A percentile compares a stretch with the other conserved stretches of the same genome.
These are phyloP conservation scores for Nansenia antarctica DNA, from an alignment of 2,113 vertebrate genomes.

Conservation along the genomic window DNA sequence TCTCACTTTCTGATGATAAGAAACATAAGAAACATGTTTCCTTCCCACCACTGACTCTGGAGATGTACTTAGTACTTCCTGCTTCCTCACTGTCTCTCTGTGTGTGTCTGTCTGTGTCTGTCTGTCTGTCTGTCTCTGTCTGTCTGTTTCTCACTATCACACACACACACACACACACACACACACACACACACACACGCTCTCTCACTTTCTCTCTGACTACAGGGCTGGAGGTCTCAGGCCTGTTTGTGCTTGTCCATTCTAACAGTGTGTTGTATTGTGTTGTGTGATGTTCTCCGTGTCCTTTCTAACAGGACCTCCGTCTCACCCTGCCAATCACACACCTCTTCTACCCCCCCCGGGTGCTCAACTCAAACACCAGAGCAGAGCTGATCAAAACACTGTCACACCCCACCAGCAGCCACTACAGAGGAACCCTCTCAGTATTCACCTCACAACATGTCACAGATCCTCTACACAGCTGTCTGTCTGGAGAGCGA, in stretches of 20 bases:
- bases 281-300: constrained; percentile 16
- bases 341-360: constrained; percentile 40
- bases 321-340: constrained; percentile 58
- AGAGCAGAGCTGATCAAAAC: no score
- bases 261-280: constrained; percentile 15
- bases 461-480: no score
- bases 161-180: no score
- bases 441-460: not conserved
- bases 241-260: constrained; percentile 50
- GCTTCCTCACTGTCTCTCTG: no score
- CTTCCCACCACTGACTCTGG: no score
- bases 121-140: not conserved
- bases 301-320: constrained; percentile 21
- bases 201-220: not conserved
- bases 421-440: constrained; percentile 28
- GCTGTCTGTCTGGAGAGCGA: no score
- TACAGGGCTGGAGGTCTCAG: constrained; percentile 26
- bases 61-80: no score
- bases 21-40: no score
- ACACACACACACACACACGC: no score
- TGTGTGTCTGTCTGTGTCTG: not conserved
- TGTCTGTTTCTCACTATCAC: not conserved
- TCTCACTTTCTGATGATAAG: no score
- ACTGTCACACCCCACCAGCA: constrained; percentile 6
- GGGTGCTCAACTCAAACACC: constrained; percentile 38